These are phyloP conservation scores for Ochotona princeps DNA, from an alignment of 2,113 vertebrate species.

Conservation along the genomic window DNA sequence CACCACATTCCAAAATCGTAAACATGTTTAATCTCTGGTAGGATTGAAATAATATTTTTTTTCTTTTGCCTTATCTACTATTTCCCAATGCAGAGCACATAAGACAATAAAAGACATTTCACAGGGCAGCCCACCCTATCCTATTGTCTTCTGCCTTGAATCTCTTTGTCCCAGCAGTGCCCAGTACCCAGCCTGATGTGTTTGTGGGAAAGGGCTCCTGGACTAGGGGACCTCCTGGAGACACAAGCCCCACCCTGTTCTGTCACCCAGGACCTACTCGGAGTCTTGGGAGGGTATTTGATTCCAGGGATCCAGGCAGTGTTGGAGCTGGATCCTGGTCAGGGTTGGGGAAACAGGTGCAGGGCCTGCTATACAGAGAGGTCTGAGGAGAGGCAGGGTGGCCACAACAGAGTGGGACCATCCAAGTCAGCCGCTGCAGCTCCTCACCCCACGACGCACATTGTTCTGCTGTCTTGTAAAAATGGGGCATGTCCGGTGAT, in stretches of 20 bases:
- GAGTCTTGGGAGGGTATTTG: neutral
- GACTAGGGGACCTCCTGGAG: neutral
- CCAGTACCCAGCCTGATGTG: neutral
- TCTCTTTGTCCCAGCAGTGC: neutral
- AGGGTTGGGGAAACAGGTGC: neutral
- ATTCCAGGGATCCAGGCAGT: neutral
- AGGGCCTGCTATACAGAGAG: neutral
- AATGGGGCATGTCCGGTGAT: neutral
- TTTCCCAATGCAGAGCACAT: neutral
- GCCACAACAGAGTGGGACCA: no score
- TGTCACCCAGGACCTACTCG: neutral
- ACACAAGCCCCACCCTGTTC: neutral
- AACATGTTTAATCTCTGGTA: neutral
- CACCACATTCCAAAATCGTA: neutral
- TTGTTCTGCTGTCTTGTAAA: neutral
- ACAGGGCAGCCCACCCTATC: neutral
- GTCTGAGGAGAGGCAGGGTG: neutral
- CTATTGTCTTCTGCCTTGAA: neutral
- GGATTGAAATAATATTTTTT: neutral
- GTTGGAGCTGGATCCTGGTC: neutral
- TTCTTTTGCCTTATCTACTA: neutral
- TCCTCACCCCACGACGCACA: neutral
- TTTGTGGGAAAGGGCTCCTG: neutral
- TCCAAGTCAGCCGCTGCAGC: neutral
- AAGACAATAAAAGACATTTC: neutral